Base-by-base conservation (phyloP, 1,140 invertebrate species). In the Aplysia californica region DNA sequence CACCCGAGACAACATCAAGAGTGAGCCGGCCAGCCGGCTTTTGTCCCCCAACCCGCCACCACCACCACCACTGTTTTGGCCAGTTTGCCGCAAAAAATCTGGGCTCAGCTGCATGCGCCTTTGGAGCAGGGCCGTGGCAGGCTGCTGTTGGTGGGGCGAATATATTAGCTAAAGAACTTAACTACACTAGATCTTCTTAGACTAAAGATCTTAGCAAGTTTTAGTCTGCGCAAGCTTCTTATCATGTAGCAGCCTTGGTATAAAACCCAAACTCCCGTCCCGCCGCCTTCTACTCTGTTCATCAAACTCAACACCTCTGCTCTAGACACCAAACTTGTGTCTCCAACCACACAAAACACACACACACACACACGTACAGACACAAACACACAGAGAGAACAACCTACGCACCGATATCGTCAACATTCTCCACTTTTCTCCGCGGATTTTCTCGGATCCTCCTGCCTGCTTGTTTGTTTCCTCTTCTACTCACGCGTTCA, bases 91-190 rank as follows among this genome's bases (percentile, higher is more conserved):
- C 58, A 23, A 23, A 23, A 29, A 23, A 21, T 59, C 21, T 10
- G 31, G 31, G 21, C 58, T 59, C 31, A 21, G 21, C 31, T 59
- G 6, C 21, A 29, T 21, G n/a, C 10, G 44, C 58, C 26, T 21
- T 61, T 10, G 58, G 58, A 10, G 10, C 18, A 10, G 6, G 18
- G 58, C 58, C 6, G 6, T 10, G 58, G 6, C 15, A 61, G 58
- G 58, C 18, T 18, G 64, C 64, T 66, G 15, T 10, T 23, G 26
- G 26, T 10, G 6, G 33, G 26, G 23, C 29, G 26, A 66, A 66
- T 66, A 66, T 77, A 77, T 77, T 72, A 71, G 67, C 75, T 77
- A 77, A 77, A 77, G 75, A 77, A 78, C 70, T 78, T 78, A 73
- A 70, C 76, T 71, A 31, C 72, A 70, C 38, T 59, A 67, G 76